phyloP scores from a whole-genome alignment of 2,797 vertebrate genomes.

The Siniperca obscura region DNA sequence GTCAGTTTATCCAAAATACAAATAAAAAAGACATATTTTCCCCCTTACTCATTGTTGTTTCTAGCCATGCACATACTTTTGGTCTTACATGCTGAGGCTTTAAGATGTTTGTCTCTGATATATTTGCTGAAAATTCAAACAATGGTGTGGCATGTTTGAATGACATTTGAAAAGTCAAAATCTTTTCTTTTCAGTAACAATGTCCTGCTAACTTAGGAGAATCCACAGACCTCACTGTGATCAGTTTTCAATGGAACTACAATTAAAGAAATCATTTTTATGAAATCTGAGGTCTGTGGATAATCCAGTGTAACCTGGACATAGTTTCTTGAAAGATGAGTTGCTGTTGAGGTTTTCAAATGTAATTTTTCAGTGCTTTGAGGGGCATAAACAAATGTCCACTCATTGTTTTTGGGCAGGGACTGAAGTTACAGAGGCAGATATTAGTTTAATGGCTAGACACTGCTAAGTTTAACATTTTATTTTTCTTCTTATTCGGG shows the following conservation, averaged over 20 bases:
- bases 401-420: background rate
- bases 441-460: background rate
- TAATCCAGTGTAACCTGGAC: background rate
- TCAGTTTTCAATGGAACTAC: background rate
- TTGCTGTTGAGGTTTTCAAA: background rate
- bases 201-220: background rate
- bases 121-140: background rate
- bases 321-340: constrained; percentile 2
- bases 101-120: constrained; percentile 1
- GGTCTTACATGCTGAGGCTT: background rate
- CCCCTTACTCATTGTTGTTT: background rate
- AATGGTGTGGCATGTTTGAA: background rate
- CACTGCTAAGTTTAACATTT: background rate
- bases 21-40: background rate
- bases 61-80: background rate
- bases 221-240: background rate
- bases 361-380: background rate
- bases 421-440: background rate
- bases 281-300: constrained; percentile 10
- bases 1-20: background rate
- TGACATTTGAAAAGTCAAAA: background rate
- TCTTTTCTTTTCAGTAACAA: background rate
- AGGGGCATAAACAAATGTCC: background rate
- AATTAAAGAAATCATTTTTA: background rate
- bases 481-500: background rate